phyloP scores from a whole-genome alignment of 2,797 vertebrate genomes.

The Arrhamphus sclerolepis region DNA sequence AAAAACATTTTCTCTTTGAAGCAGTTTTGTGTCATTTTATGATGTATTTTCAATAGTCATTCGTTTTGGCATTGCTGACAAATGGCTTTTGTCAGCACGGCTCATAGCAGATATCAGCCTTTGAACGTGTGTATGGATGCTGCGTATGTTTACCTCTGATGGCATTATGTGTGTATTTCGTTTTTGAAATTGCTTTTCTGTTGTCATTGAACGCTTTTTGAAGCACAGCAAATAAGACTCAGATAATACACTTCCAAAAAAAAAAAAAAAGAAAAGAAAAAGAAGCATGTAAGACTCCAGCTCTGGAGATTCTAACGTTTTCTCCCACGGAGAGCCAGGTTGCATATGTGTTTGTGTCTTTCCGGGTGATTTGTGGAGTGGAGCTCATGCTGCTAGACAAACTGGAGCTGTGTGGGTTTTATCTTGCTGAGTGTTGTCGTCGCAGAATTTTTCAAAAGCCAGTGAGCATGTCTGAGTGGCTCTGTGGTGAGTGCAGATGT shows the following conservation, averaged over 20 bases:
- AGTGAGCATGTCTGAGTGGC: slow-evolving; percentile 36
- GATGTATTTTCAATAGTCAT: slow-evolving; percentile 46
- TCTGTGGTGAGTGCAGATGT: slow-evolving; percentile 31
- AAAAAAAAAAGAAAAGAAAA: no score
- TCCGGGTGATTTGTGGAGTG: slow-evolving; percentile 16
- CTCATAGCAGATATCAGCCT: slow-evolving; percentile 3
- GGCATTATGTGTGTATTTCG: slow-evolving; percentile 9
- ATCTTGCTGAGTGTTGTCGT: slow-evolving; percentile 37
- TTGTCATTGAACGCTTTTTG: slow-evolving; percentile 16
- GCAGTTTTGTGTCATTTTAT: slow-evolving; percentile 46
- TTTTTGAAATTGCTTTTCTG: slow-evolving; percentile 26
- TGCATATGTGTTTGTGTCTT: slow-evolving; percentile 17
- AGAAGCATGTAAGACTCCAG: not conserved
- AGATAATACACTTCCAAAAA: not conserved
- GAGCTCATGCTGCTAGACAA: slow-evolving; percentile 36
- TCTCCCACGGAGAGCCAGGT: slow-evolving; percentile 2
- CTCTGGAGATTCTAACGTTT: slow-evolving; percentile 14
- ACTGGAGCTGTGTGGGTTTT: slow-evolving; percentile 46
- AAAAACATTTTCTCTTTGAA: slow-evolving; percentile 1
- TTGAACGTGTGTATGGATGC: not conserved
- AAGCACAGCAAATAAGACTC: not conserved
- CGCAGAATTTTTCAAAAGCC: slow-evolving; percentile 38
- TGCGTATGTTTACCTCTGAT: not conserved
- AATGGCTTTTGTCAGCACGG: slow-evolving; percentile 5
- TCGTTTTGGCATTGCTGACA: slow-evolving; percentile 44